phyloP scores from a whole-genome alignment of 2,888 invertebrate genomes.

The Leucozona laternaria region DNA sequence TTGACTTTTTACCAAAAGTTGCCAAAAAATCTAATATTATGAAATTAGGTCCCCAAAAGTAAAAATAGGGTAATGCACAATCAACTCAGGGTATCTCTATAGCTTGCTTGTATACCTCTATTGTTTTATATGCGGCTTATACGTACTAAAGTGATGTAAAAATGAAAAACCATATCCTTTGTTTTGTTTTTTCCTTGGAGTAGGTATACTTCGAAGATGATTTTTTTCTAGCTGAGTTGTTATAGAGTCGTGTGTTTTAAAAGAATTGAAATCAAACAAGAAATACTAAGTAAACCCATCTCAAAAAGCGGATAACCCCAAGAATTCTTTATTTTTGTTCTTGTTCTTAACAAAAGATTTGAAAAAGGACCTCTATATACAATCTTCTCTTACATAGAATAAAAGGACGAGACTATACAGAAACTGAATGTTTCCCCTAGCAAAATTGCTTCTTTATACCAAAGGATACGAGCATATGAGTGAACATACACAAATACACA shows the following conservation, averaged over 20 bases:
- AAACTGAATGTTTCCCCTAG: constrained; percentile 31
- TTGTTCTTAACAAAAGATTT: constrained; percentile 21
- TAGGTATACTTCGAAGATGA: neutral
- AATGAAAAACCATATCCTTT: constrained; percentile 6
- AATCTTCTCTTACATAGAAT: neutral
- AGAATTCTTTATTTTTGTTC: neutral
- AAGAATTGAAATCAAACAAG: constrained; percentile 36
- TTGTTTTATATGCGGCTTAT: neutral
- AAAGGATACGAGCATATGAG: constrained; percentile 45
- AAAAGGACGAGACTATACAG: neutral
- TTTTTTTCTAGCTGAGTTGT: constrained; percentile 14
- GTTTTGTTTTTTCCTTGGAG: neutral
- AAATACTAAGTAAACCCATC: constrained; percentile 24
- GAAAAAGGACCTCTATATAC: neutral
- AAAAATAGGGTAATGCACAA: neutral
- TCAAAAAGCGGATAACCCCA: constrained; percentile 24
- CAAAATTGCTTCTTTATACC: constrained; percentile 50
- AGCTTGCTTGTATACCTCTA: neutral
- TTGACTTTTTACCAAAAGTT: too few species aligned
- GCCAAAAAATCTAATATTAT: too few species aligned
- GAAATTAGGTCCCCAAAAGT: neutral
- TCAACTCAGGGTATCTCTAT: neutral
- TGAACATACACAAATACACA: neutral
- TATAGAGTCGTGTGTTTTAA: constrained; percentile 19
- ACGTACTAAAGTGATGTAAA: neutral